Base-by-base conservation (phyloP, 2,888 invertebrate species). In the Patella pellucida region DNA sequence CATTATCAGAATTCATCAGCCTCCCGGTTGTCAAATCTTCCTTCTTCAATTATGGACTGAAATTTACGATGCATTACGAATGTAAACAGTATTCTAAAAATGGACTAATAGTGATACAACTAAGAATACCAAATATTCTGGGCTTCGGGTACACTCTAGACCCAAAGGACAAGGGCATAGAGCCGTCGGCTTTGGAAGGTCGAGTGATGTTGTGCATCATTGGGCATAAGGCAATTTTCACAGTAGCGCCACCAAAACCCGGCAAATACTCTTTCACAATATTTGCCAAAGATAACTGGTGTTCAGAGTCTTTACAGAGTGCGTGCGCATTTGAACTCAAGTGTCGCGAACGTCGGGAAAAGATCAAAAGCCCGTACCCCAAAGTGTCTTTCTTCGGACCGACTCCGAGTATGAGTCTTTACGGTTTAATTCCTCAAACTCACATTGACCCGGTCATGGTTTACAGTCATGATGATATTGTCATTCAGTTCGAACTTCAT, bases 21-120 rank as follows among this genome's bases (percentile, higher is more conserved):
- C 86, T 91, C 67, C 92, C 92, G 2, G 90, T 92, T 19, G 87
- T 92, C 52, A 91, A 91, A 74, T 91, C 92, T 3, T 89, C 91
- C 68, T 92, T 92, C 85, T 92, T 92, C 84, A 90, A 89, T 78
- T 84, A 85, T 70, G 85, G 85, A 3, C 83, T 91, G 11, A 81
- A 85, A 52, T 89, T 90, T 74, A 82, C 85, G 2, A 80, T 82
- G 19, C 86, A 86, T 68, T 87, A 88, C 74, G 86, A 87, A 72
- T 88, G 89, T 71, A 85, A 88, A 27, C 83, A 89, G 75, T 82
- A 86, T 75, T 86, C 88, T n/a, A 78, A 83, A 51, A 84, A 85
- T 52, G 90, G 90, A 5, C 79, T 84, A 11, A 85, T 85, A 15
- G 86, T 88, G 23, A 70, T 90, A 12, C 84, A 88, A 71, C 73